A percentile compares a stretch with the other conserved stretches of the same genome.
phyloP scores from a whole-genome alignment of 1,140 invertebrate genomes.

The Hyles vespertilio region DNA sequence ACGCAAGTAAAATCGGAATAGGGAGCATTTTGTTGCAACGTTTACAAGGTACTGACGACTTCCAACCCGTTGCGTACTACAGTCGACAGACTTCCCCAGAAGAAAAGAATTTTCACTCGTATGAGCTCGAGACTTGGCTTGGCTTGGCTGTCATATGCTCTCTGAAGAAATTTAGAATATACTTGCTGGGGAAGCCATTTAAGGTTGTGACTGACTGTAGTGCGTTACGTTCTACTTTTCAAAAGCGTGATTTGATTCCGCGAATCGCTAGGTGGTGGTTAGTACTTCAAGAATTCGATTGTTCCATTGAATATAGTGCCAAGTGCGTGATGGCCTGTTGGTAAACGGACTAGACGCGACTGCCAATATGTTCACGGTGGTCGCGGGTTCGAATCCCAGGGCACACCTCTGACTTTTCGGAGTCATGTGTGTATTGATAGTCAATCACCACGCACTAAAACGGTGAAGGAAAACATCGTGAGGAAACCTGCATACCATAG shows the following conservation, averaged over 20 bases:
- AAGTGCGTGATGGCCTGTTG: no score
- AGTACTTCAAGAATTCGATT: conserved; percentile 16
- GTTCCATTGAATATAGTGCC: conserved; percentile 36
- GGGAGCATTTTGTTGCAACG: no score
- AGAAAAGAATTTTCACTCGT: conserved; percentile 20
- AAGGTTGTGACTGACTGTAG: conserved; percentile 6
- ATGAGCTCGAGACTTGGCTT: conserved; percentile 29
- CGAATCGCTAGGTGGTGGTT: conserved; percentile 3
- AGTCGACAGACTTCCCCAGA: conserved; percentile 20
- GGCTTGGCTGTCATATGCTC: conserved; percentile 36
- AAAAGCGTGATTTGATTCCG: not conserved
- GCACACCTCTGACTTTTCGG: no score
- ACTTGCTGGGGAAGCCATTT: conserved; percentile 52
- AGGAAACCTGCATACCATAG: no score
- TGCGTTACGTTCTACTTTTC: not conserved
- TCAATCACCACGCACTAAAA: no score
- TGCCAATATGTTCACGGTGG: no score
- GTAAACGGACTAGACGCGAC: no score
- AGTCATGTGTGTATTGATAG: no score
- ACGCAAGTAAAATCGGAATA: no score
- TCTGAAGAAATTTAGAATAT: conserved; percentile 43
- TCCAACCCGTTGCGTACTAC: conserved; percentile 12
- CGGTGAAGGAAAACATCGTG: no score
- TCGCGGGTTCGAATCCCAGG: no score
- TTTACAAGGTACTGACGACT: no score